These are phyloP conservation scores for Ophion ellenae DNA, from an alignment of 2,888 invertebrate species.

Conservation along the genomic window DNA sequence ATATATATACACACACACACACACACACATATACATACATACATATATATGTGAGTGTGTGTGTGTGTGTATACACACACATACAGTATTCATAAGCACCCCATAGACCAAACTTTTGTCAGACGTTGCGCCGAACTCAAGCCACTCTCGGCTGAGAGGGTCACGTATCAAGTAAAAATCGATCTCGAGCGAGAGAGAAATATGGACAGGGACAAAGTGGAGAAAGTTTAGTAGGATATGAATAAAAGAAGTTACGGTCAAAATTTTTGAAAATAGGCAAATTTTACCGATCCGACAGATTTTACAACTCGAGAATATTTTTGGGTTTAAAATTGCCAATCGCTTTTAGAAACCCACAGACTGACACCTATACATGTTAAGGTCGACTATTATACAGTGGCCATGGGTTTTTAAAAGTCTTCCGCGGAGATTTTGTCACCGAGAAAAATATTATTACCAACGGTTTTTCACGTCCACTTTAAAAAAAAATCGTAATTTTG, in stretches of 20 bases:
- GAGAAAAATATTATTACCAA: no score
- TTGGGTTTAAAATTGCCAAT: not conserved
- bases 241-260: not conserved
- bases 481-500: no score
- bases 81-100: not conserved
- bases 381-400: no score
- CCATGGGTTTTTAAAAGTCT: no score
- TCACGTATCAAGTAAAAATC: not conserved
- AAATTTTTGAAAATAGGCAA: not conserved
- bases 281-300: not conserved
- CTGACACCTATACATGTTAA: no score
- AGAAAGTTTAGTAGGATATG: not conserved
- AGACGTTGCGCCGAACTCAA: not conserved
- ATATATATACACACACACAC: no score
- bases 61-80: no score
- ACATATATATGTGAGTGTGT: no score
- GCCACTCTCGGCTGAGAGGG: not conserved
- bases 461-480: no score
- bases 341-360: no score
- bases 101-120: slow-evolving; percentile 1
- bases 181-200: not conserved
- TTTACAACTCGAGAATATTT: not conserved
- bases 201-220: not conserved
- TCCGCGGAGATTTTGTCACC: no score
- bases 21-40: not conserved